Evolutionary conservation across 2,888 invertebrate genomes (phyloP).

Genomic region (Polyommatus iphigenia): DNA sequence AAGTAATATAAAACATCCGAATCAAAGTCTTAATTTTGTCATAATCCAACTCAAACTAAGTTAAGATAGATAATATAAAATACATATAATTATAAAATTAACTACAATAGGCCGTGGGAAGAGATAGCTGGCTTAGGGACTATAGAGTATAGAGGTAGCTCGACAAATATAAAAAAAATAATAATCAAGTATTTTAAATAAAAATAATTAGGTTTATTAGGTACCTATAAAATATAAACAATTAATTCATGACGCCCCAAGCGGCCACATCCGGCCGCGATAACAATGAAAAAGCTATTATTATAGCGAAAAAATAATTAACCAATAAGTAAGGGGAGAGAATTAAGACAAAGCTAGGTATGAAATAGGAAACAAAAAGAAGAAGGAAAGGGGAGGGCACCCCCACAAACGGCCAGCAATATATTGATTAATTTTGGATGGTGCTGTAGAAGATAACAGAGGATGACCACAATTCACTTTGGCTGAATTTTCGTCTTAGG

Average conservation of each 20-base stretch:
- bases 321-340: neutral
- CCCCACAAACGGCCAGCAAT: slow-evolving; percentile 13
- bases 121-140: too few relatives aligned
- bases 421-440: neutral
- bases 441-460: neutral
- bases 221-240: neutral
- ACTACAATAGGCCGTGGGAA: neutral
- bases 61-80: too few relatives aligned
- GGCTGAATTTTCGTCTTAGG: neutral
- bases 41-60: too few relatives aligned
- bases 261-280: too few relatives aligned
- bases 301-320: neutral
- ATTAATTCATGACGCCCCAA: too few relatives aligned
- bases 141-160: neutral
- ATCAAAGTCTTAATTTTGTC: neutral
- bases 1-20: neutral
- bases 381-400: neutral
- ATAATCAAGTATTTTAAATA: neutral
- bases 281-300: too few relatives aligned
- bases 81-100: too few relatives aligned
- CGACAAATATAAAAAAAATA: neutral
- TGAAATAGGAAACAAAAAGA: neutral
- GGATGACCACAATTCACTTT: neutral
- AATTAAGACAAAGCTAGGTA: neutral
- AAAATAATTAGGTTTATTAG: neutral